Base-by-base conservation (phyloP, 92 coral and sea anemone genomes). In the Phymanthus crucifer region DNA sequence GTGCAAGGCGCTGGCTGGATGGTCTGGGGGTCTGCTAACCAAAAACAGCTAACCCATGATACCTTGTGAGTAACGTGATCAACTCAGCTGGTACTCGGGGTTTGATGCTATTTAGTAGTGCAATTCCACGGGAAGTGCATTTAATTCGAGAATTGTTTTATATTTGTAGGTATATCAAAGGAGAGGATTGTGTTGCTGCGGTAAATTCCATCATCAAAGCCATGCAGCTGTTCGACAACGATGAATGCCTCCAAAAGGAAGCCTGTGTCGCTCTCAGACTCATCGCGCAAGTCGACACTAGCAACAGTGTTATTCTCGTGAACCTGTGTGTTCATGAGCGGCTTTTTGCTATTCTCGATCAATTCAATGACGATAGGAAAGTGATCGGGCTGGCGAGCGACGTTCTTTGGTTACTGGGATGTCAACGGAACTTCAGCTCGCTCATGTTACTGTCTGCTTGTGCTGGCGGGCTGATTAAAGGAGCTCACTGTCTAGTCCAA, bases 401-500 rank as follows among this genome's bases (percentile, higher is more conserved):
- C 35, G 94, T 94, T 54, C 76, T 95, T 10, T 85, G 93, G 94
- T 86, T 85, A 61, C 91, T 95, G n/a, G 97, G 94, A 19, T 85
- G 91, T 84, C 84, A 83, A 13, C 87, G 93, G 3, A 82, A 93
- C 46, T 91, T 90, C 11, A 93, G 89, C 72, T 84, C 94, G 19
- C 81, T 80, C 0, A 95, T 95, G 99, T n/a, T 95, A 78, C 74
- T 93, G 50, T 82, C 87, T 4, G 93, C 93, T 16, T 95, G 98
- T 75, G 98, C 96, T 34, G 86, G 88, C n/a, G 98, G 99, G 21
- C 78, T 84, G 40, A 45, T 93, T 19, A 81, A 84, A 24, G 96
- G 92, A 5, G 99, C 90, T 0, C 86, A 79, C 35, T 91, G 97
- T 85, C 84, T 96, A 66, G 82, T 96, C 23, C 93, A 88, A 72